Evolutionary conservation across 2,113 vertebrate genomes (phyloP).

Genomic region (Festucalex cinctus): DNA sequence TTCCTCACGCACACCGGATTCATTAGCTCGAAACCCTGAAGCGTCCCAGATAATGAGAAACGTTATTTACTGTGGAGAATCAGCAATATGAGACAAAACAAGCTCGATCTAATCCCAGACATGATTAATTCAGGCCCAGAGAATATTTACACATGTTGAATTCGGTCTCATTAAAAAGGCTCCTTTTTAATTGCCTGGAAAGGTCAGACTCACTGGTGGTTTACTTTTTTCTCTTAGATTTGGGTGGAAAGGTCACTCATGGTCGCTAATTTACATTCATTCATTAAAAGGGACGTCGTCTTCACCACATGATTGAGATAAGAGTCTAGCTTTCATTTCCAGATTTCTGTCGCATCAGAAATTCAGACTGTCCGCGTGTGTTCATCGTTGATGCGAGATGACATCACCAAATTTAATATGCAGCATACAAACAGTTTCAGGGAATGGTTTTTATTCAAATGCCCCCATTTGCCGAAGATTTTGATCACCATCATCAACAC

Average conservation of each 20-base stretch:
- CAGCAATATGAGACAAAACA: constrained; percentile 8
- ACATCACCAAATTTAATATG: constrained; percentile 7
- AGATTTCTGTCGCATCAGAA: background rate
- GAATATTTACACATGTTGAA: constrained; percentile 27
- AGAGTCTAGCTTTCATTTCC: background rate
- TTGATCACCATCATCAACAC: constrained; percentile 2
- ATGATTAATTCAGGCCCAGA: constrained; percentile 16
- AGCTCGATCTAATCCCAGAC: background rate
- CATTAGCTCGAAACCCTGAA: constrained; percentile 1
- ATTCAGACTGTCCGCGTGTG: background rate
- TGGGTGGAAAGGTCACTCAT: background rate
- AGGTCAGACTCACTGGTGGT: constrained; percentile 41
- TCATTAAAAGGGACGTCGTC: background rate
- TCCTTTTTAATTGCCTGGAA: constrained; percentile 27
- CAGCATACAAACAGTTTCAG: constrained; percentile 33
- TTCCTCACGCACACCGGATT: constrained; percentile 3
- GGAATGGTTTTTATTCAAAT: constrained; percentile 50
- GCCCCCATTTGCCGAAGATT: constrained; percentile 21
- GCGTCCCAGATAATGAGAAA: background rate
- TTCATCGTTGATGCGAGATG: background rate
- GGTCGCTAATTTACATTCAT: constrained; percentile 4
- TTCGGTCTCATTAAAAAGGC: constrained; percentile 30
- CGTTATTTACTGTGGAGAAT: constrained; percentile 9
- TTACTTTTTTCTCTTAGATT: constrained; percentile 17
- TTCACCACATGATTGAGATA: background rate